Base-by-base conservation (phyloP, 2,797 vertebrate species). In the Myotis daubentonii region DNA sequence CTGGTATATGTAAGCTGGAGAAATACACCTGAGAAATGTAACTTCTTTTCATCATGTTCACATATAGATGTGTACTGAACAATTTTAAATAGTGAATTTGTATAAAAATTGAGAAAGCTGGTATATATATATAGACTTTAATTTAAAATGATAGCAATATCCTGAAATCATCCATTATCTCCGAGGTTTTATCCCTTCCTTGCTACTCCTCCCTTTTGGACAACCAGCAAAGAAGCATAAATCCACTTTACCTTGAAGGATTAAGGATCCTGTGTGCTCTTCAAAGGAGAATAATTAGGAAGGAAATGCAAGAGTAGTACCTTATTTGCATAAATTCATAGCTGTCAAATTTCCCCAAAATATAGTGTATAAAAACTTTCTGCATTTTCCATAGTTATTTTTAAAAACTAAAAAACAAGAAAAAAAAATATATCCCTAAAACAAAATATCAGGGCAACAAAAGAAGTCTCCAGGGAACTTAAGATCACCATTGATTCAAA, bases 221-320 rank as follows among this genome's bases (percentile, higher is more conserved):
- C 44, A 88, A 78, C 41, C 70, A 84, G 38, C 8, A 93, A 89
- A 82, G 38, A 84, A 53, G 28, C 62, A 89, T 71, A 86, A 95
- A 72, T 47, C 22, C 19, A 83, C n/a, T 80, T 36, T 33, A 22
- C 44, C 65, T 51, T n/a, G 36, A 81, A 89, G 95, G 66, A 49
- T 87, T 84, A 75, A 41, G 47, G 71, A 87, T 47, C 23, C 16
- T 86, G 25, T 66, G 38, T 70, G 65, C 7, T 89, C 65, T 72
- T 93, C 84, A 84, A 87, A 89, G 49, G n/a, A 25, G 3, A 33
- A 68, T 23, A 89, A 78, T 81, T 62, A 93, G 79, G 91, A 95
- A 92, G 78, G 70, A 94, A 91, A 89, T 16, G n/a, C 30, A 66
- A 36, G 23, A 84, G 92, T 91, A 76, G 28, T 20, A 62, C 8